Evolutionary conservation across 1,140 invertebrate species (phyloP), one percentile per base, ranked within the genome.

Genomic region (Drosophila ambigua): DNA sequence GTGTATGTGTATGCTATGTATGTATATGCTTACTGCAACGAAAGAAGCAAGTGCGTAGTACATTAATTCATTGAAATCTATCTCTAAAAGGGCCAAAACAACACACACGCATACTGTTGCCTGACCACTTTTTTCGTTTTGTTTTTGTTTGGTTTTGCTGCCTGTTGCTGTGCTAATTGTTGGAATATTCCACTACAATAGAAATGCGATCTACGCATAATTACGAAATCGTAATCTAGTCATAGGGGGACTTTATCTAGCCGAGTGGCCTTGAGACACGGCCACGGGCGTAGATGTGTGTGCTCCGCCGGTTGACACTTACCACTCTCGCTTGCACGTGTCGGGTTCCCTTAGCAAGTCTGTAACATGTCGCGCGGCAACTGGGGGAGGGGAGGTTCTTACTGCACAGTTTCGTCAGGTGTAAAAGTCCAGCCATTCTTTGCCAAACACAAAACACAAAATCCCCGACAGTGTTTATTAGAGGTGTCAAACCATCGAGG

Each of bases 11-110:
- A 13, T 39, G 11, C 31, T 53, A 39, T 20, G 54, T 24, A 24
- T 15, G 43, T 77, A 52, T 72, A 77, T 48, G 64, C 81, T 85
- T 81, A 76, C 85, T 89, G 85, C 77, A 89, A 89, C 81, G 87
- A 89, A 90, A 89, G 69, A 89, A 89, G 83, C 83, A 82, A 87
- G 65, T 63, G 57, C 51, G 48, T 66, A 43, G 58, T 13, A 45
- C 65, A 58, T 79, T 84, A 61, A 60, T 55, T 63, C 55, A 39
- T 13, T 39, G n/a, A 45, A 53, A 51, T 72, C 16, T 15, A 43
- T 49, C 39, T 57, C 26, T 48, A 66, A 73, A 68, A 60, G 49
- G 62, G 68, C 83, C 83, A 88, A 88, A 88, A 84, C 83, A 88
- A 89, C 83, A 83, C 83, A 88, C 83, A 79, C 79, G 68, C 76